These are phyloP conservation scores for Pteronotus mesoamericanus DNA, from an alignment of 2,797 vertebrate genomes.

Conservation along the genomic window DNA sequence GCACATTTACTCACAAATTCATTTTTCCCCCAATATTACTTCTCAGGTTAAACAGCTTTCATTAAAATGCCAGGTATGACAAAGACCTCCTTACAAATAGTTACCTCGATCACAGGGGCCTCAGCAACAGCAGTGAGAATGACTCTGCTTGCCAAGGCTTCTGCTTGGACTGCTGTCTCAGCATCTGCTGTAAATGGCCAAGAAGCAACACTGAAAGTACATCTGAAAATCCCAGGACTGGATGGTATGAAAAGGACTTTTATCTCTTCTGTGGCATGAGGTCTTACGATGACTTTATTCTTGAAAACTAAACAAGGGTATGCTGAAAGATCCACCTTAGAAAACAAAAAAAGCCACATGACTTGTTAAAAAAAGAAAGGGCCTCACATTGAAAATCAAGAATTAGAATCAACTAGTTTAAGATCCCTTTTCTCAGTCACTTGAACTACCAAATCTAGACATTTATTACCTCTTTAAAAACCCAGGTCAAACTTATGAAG, in stretches of 20 bases:
- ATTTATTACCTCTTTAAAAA: constrained; percentile 25
- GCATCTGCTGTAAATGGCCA: constrained; percentile 93
- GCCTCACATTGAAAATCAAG: constrained; percentile 6
- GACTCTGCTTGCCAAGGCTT: constrained; percentile 90
- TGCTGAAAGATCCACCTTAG: constrained; percentile 87
- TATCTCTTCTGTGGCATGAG: constrained; percentile 92
- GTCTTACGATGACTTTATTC: constrained; percentile 92
- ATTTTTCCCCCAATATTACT: background rate
- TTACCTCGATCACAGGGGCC: constrained; percentile 91
- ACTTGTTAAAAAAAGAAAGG: constrained; percentile 5
- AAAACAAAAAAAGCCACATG: background rate
- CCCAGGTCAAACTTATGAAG: background rate
- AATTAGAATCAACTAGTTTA: background rate
- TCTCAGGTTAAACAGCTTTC: background rate
- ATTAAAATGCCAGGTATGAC: background rate
- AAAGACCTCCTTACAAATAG: background rate
- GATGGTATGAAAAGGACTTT: constrained; percentile 94
- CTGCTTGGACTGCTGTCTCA: constrained; percentile 85
- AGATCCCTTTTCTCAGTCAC: background rate
- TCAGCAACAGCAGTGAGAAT: constrained; percentile 92
- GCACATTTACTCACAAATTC: background rate
- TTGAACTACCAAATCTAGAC: background rate
- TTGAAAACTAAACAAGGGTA: constrained; percentile 94
- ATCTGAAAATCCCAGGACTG: constrained; percentile 90
- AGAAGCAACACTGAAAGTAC: constrained; percentile 91